Evolutionary conservation across 2,888 invertebrate genomes (phyloP).

Genomic region (Drosophila kambysellisi): DNA sequence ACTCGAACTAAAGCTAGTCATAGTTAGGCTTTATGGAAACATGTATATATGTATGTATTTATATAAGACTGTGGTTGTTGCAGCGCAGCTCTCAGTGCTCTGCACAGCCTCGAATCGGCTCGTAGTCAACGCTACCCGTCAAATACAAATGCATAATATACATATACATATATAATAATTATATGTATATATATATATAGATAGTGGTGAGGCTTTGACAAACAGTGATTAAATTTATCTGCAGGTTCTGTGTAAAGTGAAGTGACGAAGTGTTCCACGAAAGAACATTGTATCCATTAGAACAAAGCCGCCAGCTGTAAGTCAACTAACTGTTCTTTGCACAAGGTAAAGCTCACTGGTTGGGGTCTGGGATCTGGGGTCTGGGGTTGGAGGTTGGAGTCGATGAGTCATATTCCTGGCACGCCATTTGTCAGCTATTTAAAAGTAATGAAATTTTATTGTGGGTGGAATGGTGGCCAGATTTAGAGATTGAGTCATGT

Average conservation of each 20-base stretch:
- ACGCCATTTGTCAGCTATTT: conserved; percentile 6
- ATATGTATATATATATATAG: neutral
- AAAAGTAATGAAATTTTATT: conserved; percentile 16
- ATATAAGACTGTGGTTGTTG: neutral
- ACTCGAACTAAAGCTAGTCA: neutral
- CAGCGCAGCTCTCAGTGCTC: neutral
- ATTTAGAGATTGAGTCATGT: conserved; percentile 52
- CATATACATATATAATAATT: neutral
- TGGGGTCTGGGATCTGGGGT: neutral
- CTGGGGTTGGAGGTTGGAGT: neutral
- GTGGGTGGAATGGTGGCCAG: neutral
- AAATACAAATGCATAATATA: neutral
- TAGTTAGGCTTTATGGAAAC: neutral
- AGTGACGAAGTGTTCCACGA: neutral
- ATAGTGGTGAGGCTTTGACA: neutral
- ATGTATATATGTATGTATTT: neutral
- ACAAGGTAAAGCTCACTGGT: neutral
- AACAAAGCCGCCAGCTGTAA: neutral
- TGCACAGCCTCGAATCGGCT: neutral
- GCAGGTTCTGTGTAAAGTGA: neutral
- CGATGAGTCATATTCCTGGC: conserved; percentile 32
- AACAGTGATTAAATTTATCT: conserved; percentile 2
- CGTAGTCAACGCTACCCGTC: neutral
- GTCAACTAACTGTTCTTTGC: conserved; percentile 4
- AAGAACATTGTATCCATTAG: neutral